Evolutionary conservation across 2,888 invertebrate species (phyloP).

Genomic region (Dicyrtomina minuta): DNA sequence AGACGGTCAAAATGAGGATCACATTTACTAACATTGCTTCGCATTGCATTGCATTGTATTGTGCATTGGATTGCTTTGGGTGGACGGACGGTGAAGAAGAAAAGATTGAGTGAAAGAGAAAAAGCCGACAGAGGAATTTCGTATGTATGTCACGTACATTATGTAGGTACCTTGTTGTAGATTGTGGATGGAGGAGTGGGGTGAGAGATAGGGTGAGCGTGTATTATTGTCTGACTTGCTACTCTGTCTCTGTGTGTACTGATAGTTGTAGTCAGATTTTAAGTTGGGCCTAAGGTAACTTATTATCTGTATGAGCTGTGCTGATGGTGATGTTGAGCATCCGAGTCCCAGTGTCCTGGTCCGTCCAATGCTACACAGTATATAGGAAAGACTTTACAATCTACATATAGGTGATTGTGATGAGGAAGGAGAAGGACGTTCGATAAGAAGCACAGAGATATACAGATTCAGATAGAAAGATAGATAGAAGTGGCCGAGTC

Average conservation of each 20-base stretch:
- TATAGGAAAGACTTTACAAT: too few species aligned
- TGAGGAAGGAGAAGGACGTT: neutral
- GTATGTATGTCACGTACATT: slow-evolving; percentile 10
- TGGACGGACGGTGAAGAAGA: slow-evolving; percentile 23
- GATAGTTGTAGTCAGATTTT: neutral
- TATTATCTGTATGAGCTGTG: too few species aligned
- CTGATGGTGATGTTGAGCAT: too few species aligned
- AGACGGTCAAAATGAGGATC: too few species aligned
- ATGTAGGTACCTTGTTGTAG: neutral
- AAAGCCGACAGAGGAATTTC: slow-evolving; percentile 38
- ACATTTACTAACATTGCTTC: too few species aligned
- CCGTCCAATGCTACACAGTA: too few species aligned
- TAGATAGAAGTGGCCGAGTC: too few species aligned
- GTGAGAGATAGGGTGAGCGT: neutral
- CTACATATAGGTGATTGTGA: too few species aligned
- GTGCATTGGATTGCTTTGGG: neutral
- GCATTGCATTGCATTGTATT: neutral
- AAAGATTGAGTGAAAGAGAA: slow-evolving; percentile 27
- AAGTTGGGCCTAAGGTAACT: too few species aligned
- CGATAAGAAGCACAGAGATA: neutral
- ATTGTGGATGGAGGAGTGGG: too few species aligned
- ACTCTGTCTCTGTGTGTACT: neutral
- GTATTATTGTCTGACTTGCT: neutral
- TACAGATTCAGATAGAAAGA: too few species aligned
- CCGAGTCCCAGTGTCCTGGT: too few species aligned